phyloP scores from a whole-genome alignment of 2,797 vertebrate species.

The Pagetopsis macropterus region DNA sequence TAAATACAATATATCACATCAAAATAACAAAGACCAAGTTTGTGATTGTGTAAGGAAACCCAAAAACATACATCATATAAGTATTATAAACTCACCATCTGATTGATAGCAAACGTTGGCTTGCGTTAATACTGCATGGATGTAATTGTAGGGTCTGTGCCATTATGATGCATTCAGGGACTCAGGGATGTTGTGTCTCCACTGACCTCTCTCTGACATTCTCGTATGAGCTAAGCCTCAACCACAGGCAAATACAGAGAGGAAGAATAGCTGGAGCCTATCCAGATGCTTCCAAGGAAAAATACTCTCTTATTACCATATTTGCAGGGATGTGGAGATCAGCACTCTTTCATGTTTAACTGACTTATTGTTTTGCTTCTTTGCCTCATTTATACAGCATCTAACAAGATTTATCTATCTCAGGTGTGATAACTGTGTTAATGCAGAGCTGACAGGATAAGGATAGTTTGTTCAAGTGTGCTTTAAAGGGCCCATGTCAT shows the following conservation, averaged over 20 bases:
- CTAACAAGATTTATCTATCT: conserved; percentile 39
- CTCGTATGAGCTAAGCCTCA: conserved; percentile 25
- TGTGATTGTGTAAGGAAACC: conserved; percentile 12
- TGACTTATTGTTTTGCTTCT: conserved; percentile 52
- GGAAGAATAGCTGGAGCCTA: conserved; percentile 60
- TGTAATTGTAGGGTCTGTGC: conserved; percentile 14
- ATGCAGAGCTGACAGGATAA: conserved; percentile 33
- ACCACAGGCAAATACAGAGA: conserved; percentile 37
- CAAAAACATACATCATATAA: conserved; percentile 11
- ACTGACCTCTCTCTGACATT: conserved; percentile 33
- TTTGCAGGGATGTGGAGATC: conserved; percentile 64
- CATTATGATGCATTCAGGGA: conserved; percentile 32
- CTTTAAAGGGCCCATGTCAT: background rate
- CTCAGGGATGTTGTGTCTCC: conserved; percentile 15
- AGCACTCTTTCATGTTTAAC: conserved; percentile 59
- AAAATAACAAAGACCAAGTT: conserved; percentile 13
- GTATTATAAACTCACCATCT: conserved; percentile 10
- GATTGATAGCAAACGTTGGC: conserved; percentile 12
- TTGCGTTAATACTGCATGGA: background rate
- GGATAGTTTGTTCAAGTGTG: conserved; percentile 22
- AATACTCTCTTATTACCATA: conserved; percentile 70
- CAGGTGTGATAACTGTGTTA: conserved; percentile 30
- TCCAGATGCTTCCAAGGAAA: conserved; percentile 72
- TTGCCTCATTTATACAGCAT: conserved; percentile 48
- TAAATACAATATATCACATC: conserved; percentile 1